A percentile compares a stretch with the other conserved stretches of the same genome.
Evolutionary conservation across 2,888 invertebrate genomes (phyloP).

Genomic region (Lithophane leautieri): DNA sequence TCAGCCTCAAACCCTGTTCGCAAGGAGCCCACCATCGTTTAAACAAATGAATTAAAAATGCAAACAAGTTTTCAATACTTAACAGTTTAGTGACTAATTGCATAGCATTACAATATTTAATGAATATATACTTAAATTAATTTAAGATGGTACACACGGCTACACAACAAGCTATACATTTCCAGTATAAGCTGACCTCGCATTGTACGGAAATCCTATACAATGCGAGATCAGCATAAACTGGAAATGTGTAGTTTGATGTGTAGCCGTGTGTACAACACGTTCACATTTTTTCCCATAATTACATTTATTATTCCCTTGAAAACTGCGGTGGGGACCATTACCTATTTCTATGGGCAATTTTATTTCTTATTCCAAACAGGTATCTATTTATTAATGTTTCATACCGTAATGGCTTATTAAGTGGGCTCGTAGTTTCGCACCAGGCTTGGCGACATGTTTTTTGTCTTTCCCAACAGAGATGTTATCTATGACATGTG

Average conservation of each 20-base stretch:
- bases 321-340: conserved; percentile 38
- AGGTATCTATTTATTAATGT: conserved; percentile 66
- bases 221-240: too few species aligned
- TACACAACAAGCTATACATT: too few species aligned
- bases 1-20: neutral
- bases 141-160: conserved; percentile 25
- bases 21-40: neutral
- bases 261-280: too few species aligned
- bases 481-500: conserved; percentile 63
- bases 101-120: conserved; percentile 47
- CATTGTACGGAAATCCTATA: too few species aligned
- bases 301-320: conserved; percentile 45
- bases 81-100: conserved; percentile 36
- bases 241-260: too few species aligned
- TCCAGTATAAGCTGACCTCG: too few species aligned
- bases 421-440: conserved; percentile 72
- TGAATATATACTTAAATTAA: conserved; percentile 41
- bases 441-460: conserved; percentile 69
- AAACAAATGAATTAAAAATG: conserved; percentile 1
- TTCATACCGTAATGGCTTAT: conserved; percentile 62
- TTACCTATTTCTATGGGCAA: conserved; percentile 48
- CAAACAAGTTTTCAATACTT: conserved; percentile 10
- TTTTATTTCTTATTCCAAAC: conserved; percentile 64
- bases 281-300: conserved; percentile 43
- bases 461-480: conserved; percentile 60